Evolutionary conservation across 2,888 invertebrate species (phyloP), one percentile per base, ranked within the genome.

Genomic region (Stomorhina lunata): DNA sequence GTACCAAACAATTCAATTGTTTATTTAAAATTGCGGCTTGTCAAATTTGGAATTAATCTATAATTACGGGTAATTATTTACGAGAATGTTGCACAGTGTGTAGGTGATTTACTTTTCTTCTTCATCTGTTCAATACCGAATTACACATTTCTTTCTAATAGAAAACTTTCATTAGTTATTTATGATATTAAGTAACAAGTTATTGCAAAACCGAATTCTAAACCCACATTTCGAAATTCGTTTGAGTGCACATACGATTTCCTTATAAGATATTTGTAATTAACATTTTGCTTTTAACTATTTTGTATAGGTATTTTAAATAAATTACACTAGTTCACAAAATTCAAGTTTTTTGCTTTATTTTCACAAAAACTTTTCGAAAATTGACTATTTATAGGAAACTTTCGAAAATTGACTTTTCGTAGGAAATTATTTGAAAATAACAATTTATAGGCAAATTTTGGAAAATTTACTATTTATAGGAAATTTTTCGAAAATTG

Each of bases 1-100:
- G 22, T 59, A n/a, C n/a, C n/a, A 68, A 34, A 69, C 40, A 77
- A 40, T 50, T 50, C 29, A 59, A 69, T 68, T 61, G 69, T 61
- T 59, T 50, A 61, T 40, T 61, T 32, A 1, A 69, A 53, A 53
- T 77, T 55, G 27, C 25, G 65, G n/a, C 43, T 10, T 45, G 63
- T 71, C 37, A 34, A 9, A 43, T 63, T 43, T 43, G 71, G 71
- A 71, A 66, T 57, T 61, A 45, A 63, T 61, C 63, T 63, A 25
- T 40, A 65, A 57, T 66, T 45, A 75, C 45, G n/a, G n/a, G n/a
- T n/a, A n/a, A n/a, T n/a, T n/a, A n/a, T n/a, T n/a, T n/a, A n/a
- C n/a, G n/a, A n/a, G n/a, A n/a, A 22, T 34, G 12, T 15, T 27
- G 25, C 12, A 50, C 27, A 48, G 22, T 69, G 29, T 71, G 72